These are phyloP conservation scores for Alentia gelatinosa DNA, from an alignment of 2,888 invertebrate genomes.

Conservation along the genomic window DNA sequence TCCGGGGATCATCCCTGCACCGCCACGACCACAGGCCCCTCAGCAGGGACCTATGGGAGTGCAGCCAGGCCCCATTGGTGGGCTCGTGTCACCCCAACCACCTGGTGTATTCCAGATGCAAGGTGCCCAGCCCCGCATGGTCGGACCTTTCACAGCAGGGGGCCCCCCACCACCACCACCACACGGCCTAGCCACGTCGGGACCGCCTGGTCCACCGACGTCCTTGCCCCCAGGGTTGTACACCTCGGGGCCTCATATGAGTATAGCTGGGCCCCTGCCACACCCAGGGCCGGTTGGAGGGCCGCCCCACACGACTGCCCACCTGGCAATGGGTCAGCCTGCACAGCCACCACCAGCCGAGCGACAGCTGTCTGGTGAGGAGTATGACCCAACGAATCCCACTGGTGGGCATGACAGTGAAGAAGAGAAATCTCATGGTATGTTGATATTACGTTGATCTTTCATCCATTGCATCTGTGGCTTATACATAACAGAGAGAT, in stretches of 20 bases:
- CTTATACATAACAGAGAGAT: too few species aligned
- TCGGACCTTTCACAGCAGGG: not conserved
- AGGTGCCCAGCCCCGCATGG: not conserved
- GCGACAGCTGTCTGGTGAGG: conserved; percentile 26
- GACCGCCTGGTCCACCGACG: not conserved
- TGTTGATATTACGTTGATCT: not conserved
- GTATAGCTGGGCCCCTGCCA: not conserved
- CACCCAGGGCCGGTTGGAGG: not conserved
- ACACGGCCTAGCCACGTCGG: not conserved
- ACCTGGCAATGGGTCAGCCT: not conserved
- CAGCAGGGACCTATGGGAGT: not conserved
- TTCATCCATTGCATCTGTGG: too few species aligned
- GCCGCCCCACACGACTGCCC: not conserved
- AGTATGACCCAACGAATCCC: conserved; percentile 60
- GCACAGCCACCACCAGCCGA: not conserved
- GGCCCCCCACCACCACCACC: conserved; percentile 48
- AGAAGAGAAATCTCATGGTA: not conserved
- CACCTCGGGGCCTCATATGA: conserved; percentile 37
- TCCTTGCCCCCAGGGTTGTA: conserved; percentile 50
- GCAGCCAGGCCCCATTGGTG: not conserved
- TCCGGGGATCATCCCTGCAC: not conserved
- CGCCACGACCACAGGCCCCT: not conserved
- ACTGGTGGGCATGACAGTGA: conserved; percentile 56
- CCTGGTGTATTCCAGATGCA: conserved; percentile 15
- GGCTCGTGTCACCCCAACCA: not conserved